Evolutionary conservation across 1,140 invertebrate species (phyloP), one percentile per base, ranked within the genome.

Genomic region (Drosophila dunni): DNA sequence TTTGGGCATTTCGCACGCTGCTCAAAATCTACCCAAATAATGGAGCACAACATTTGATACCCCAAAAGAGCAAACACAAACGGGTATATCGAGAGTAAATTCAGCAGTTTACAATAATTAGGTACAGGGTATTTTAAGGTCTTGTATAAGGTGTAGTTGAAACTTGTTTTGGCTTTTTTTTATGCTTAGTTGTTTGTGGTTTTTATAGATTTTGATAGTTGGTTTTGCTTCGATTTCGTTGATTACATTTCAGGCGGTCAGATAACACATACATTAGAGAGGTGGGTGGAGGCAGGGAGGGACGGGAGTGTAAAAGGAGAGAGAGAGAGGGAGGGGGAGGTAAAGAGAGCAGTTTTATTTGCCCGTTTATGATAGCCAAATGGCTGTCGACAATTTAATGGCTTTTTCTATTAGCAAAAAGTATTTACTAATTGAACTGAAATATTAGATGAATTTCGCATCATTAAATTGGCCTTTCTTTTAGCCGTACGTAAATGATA

Each of bases 1-100:
- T 68, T 79, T 64, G 71, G 80, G 50, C 65, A 81, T 86, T 85
- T 85, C 66, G 81, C 81, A 85, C 78, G 81, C 70, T 85, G 48
- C 78, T 85, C 68, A 78, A 75, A 70, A 57, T 57, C 56, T 64
- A 54, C 40, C 42, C 50, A 61, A 53, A 68, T 74, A 74, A 69
- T 64, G 60, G 40, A 63, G 42, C 58, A 48, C 64, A 57, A 64
- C 63, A 56, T 54, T 8, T 1, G 13, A 66, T 72, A 72, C 62
- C 54, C 53, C 9, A 7, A 24, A 17, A 20, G 2, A 0, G 6
- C 1, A 3, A 4, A 3, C 13, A 15, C 7, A 40, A 15, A 38
- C 4, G 64, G 34, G 53, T 57, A 57, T 57, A 7, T 33, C 8
- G 13, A 8, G 0, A 1, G 11, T 11, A 33, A 6, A 8, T 8